Evolutionary conservation across 2,888 invertebrate genomes (phyloP).

Genomic region (Anaspis maculata): DNA sequence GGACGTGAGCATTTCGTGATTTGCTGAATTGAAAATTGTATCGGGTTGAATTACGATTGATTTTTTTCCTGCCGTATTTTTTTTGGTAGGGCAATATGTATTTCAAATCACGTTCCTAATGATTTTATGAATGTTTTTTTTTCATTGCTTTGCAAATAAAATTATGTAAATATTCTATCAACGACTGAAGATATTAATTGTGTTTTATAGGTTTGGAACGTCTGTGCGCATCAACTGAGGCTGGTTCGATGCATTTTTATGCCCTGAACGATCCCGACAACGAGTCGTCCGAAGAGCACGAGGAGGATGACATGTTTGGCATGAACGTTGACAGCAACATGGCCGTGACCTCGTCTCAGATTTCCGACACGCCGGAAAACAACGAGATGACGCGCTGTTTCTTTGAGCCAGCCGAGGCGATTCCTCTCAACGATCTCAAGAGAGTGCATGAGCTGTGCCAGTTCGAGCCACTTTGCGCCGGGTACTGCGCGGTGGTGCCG

Average conservation of each 20-base stretch:
- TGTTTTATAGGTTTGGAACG: slow-evolving; percentile 74
- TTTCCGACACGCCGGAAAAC: slow-evolving; percentile 26
- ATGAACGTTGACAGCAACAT: slow-evolving; percentile 9
- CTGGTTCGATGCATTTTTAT: slow-evolving; percentile 76
- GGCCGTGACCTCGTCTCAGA: slow-evolving; percentile 10
- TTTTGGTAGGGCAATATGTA: too few species aligned
- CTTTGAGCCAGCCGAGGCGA: slow-evolving; percentile 31
- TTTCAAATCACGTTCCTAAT: too few species aligned
- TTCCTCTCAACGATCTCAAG: slow-evolving; percentile 39
- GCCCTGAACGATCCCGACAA: slow-evolving; percentile 65
- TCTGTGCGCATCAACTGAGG: slow-evolving; percentile 73
- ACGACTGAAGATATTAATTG: too few species aligned
- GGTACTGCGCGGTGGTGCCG: slow-evolving; percentile 82
- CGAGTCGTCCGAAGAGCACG: slow-evolving; percentile 63
- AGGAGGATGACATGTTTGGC: slow-evolving; percentile 53
- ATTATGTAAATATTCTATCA: too few species aligned
- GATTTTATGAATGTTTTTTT: too few species aligned
- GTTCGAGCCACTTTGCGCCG: slow-evolving; percentile 60
- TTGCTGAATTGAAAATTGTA: too few species aligned
- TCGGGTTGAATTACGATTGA: too few species aligned
- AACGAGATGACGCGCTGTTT: slow-evolving; percentile 30
- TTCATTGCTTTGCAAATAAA: too few species aligned
- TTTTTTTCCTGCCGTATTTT: too few species aligned
- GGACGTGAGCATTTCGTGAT: too few species aligned
- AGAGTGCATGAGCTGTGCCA: slow-evolving; percentile 66